Percentiles rank a stretch among this genome's conserved stretches.
Evolutionary conservation across 1,140 invertebrate species (phyloP).

Genomic region (Neuroterus valhalla): DNA sequence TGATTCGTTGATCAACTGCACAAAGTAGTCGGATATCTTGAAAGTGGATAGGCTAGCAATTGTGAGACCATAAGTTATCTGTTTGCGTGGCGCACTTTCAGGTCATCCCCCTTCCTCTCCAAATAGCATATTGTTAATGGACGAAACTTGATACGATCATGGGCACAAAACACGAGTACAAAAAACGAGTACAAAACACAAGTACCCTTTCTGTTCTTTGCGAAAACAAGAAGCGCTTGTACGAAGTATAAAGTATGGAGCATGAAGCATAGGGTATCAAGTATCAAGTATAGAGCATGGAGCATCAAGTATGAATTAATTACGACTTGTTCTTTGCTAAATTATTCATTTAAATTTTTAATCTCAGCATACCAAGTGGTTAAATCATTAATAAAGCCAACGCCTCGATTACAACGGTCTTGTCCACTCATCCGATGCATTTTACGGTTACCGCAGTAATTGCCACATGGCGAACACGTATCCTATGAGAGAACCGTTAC

Average conservation of each 20-base stretch:
- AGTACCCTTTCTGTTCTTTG: too few relatives aligned
- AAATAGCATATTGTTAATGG: neutral
- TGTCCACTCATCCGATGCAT: neutral
- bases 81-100: conserved; percentile 15
- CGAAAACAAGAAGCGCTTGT: too few relatives aligned
- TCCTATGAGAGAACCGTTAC: conserved; percentile 16
- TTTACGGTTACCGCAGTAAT: neutral
- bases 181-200: too few relatives aligned
- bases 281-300: too few relatives aligned
- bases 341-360: too few relatives aligned
- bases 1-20: conserved; percentile 33
- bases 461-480: neutral
- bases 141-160: neutral
- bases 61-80: conserved; percentile 4
- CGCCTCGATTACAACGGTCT: neutral
- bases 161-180: too few relatives aligned
- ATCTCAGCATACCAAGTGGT: too few relatives aligned
- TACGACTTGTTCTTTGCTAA: too few relatives aligned
- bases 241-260: too few relatives aligned
- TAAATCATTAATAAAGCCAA: neutral
- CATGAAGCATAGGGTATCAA: too few relatives aligned
- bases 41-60: conserved; percentile 1
- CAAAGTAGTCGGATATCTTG: neutral
- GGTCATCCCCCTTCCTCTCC: neutral
- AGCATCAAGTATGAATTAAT: too few relatives aligned